Evolutionary conservation across 2,888 invertebrate species (phyloP), one percentile per base, ranked within the genome.

Genomic region (Pammene fasciana): DNA sequence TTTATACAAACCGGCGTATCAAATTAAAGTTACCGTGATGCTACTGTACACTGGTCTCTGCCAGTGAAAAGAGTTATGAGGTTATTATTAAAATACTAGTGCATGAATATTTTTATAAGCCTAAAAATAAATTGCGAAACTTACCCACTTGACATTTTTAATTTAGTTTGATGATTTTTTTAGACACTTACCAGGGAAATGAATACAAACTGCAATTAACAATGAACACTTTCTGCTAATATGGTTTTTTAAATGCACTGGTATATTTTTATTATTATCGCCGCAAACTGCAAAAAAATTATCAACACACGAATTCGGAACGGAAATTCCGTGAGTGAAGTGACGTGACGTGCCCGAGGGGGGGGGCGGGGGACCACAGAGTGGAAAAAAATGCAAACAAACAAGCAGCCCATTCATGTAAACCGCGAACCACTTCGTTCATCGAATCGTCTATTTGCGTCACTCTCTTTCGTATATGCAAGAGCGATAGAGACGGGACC

Each of bases 51-150:
- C 59, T n/a, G n/a, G n/a, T n/a, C 18, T 36, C 50, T 38, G 45
- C 13, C 11, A 11, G 38, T 26, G 7, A 41, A 54, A 26, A 54
- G 11, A 36, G 26, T 43, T 18, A 36, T 52, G 46, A 54, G 34
- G 55, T 36, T 55, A 46, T 55, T 65, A 52, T 65, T 65, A 70
- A 65, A 65, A 59, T 18, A 38, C 57, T 60, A 60, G 65, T 18
- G 48, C 54, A 59, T 38, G 65, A 57, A 64, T 57, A 70, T 64
- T 62, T 71, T 55, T 62, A 67, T 14, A 52, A 56, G 43, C 56
- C 79, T 79, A 79, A 75, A 79, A 79, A 80, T 80, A 80, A 80
- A 79, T 73, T 73, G 74, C 50, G 74, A 76, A 76, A 78, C 74
- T 74, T 75, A 74, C 60, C 65, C 70, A 65, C 70, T 70, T 60